Evolutionary conservation across 2,888 invertebrate species (phyloP), one percentile per base, ranked within the genome.

Genomic region (Resseliella maxima): DNA sequence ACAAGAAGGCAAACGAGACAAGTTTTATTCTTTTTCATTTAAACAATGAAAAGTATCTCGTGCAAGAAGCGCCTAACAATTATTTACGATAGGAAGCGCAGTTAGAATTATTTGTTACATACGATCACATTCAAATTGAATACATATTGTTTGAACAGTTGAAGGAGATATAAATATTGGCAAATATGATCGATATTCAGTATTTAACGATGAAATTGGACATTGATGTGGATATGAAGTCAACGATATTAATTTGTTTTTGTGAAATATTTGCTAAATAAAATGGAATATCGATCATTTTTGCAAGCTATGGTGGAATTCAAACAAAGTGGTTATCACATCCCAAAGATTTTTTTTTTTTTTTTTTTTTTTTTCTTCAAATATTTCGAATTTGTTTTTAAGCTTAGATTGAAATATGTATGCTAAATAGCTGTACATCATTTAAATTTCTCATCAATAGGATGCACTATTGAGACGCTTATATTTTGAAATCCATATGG

Each of bases 281-380:
- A n/a, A n/a, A n/a, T 59, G 1, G 31, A 72, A 31, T 59, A 24
- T 24, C 59, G 5, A 59, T 50, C 59, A 50, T 10, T 59, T 59
- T 59, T n/a, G 24, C 24, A 24, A 59, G n/a, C 59, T 59, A n/a
- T 59, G 24, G n/a, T 24, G n/a, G 24, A 72, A 72, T 5, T 72
- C 72, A 27, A 72, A 72, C 72, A 35, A n/a, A 72, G 72, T 72
- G 72, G 83, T 83, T 83, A 83, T 83, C 83, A 83, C 36, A 83
- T 83, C 38, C 83, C 83, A 83, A 83, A 83, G 83, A 72, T 72
- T 72, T 72, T 72, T 12, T 27, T n/a, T n/a, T n/a, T n/a, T n/a
- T n/a, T n/a, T n/a, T n/a, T n/a, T n/a, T n/a, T n/a, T n/a, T n/a
- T n/a, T n/a, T n/a, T n/a, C n/a, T n/a, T n/a, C n/a, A 59, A n/a